Base-by-base conservation (phyloP, 37 sponge, comb jelly and placozoan genomes). In the Cliona cf. orientalis region DNA sequence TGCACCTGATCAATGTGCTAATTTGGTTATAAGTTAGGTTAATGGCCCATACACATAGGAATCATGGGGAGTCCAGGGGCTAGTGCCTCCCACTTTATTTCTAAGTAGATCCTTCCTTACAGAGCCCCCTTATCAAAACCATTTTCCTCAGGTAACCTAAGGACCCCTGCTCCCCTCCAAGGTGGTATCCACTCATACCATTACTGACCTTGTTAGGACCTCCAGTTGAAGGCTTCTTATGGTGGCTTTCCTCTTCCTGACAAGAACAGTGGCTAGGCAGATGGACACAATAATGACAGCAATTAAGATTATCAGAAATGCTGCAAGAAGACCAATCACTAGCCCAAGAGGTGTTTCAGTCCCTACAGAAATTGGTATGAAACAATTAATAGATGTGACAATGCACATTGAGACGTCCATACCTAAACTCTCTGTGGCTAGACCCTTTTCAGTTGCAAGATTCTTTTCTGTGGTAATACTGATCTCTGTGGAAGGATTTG, bases 161-260 rank as follows among this genome's bases (percentile, higher is more conserved):
- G 71, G 71, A n/a, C n/a, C n/a, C n/a, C n/a, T n/a, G n/a, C n/a
- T n/a, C n/a, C n/a, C n/a, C n/a, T n/a, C n/a, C n/a, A n/a, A n/a
- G n/a, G n/a, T n/a, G n/a, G n/a, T n/a, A n/a, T n/a, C n/a, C n/a
- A n/a, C n/a, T n/a, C n/a, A n/a, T n/a, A n/a, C n/a, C n/a, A n/a
- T 70, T 43, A 42, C 28, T 6, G 12, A 70, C 26, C 71, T 70
- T 12, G 42, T 23, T 43, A 42, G 3, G 22, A 75, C 38, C 1
- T 75, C 76, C 76, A 75, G 3, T 59, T 75, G 76, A 32, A 75
- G 29, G 5, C 26, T 35, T 39, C 60, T 23, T 5, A 75, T 25
- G 17, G 55, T 49, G 26, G 59, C 58, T 6, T 58, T 28, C 42
- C 59, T 75, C 76, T 43, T 58, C 76, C 41, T 75, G 5, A 19